Evolutionary conservation across 2,113 vertebrate species (phyloP).

Genomic region (Rattus rattus): DNA sequence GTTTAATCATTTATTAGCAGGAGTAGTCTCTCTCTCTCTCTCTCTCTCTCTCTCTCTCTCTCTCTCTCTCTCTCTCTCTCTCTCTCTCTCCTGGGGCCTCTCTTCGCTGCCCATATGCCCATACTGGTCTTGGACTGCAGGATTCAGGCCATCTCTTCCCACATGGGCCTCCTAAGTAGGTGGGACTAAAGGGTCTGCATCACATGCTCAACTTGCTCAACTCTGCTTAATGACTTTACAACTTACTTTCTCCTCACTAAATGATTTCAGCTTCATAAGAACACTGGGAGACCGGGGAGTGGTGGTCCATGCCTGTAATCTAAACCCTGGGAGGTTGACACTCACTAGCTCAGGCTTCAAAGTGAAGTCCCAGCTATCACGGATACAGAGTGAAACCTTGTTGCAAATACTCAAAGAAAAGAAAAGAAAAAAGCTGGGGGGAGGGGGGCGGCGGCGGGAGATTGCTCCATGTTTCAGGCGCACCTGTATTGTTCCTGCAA

Average conservation of each 20-base stretch:
- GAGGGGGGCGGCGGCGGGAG: no score
- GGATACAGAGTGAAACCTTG: neutral
- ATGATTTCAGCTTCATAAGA: neutral
- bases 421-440: neutral
- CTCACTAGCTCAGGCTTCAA: fast-evolving
- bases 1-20: no score
- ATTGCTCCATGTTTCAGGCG: neutral
- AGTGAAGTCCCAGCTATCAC: neutral
- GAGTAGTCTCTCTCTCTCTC: no score
- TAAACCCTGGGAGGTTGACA: neutral
- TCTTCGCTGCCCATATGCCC: no score
- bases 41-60: no score
- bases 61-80: no score
- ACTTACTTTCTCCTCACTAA: neutral
- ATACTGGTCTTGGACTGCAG: neutral
- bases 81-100: no score
- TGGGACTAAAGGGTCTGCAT: no score
- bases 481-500: no score
- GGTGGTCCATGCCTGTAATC: neutral
- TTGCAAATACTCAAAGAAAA: neutral
- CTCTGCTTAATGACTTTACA: neutral
- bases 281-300: neutral
- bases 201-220: neutral
- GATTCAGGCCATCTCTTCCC: neutral
- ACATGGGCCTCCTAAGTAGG: neutral